Conservation (phyloP, 2,888 invertebrate species). For the Drosophila paramelanica region DNA sequence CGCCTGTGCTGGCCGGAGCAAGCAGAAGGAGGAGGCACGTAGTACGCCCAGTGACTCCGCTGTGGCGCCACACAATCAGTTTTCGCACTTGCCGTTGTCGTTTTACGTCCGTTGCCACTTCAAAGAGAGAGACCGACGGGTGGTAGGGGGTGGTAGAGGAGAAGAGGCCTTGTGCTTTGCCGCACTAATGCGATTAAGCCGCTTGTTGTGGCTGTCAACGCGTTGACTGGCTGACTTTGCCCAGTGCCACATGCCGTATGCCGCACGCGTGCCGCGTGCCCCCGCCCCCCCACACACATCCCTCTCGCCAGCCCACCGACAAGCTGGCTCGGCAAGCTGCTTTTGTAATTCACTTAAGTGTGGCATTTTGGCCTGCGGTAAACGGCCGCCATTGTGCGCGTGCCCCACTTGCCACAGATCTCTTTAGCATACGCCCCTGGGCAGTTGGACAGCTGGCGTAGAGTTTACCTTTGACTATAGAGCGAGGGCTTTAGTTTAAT, state of each 20-base stretch:
- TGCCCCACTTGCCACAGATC: conserved; percentile 42
- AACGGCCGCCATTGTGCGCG: conserved; percentile 67
- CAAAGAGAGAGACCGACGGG: conserved; percentile 12
- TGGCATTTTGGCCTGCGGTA: conserved; percentile 80
- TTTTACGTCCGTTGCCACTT: conserved; percentile 20
- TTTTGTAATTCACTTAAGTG: conserved; percentile 82
- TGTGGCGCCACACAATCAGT: conserved; percentile 74
- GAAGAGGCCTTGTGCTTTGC: not conserved
- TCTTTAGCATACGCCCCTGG: conserved; percentile 68
- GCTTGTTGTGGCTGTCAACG: conserved; percentile 83
- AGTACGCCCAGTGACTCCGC: conserved; percentile 35
- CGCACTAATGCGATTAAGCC: conserved; percentile 82
- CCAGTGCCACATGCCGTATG: not conserved
- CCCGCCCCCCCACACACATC: not conserved
- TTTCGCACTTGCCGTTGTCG: conserved; percentile 68
- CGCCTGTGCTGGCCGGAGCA: conserved; percentile 19
- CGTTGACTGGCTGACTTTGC: conserved; percentile 72
- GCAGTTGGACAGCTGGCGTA: conserved; percentile 31
- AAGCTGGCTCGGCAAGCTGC: conserved; percentile 51
- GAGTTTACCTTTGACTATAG: conserved; percentile 63
- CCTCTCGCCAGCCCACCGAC: not conserved
- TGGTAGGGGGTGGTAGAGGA: conserved; percentile 28
- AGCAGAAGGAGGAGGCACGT: not conserved
- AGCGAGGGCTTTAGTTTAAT: conserved; percentile 65
- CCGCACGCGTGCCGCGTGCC: not conserved